Base-by-base conservation (phyloP, 2,797 vertebrate genomes). In the Pithecia hirsuta region DNA sequence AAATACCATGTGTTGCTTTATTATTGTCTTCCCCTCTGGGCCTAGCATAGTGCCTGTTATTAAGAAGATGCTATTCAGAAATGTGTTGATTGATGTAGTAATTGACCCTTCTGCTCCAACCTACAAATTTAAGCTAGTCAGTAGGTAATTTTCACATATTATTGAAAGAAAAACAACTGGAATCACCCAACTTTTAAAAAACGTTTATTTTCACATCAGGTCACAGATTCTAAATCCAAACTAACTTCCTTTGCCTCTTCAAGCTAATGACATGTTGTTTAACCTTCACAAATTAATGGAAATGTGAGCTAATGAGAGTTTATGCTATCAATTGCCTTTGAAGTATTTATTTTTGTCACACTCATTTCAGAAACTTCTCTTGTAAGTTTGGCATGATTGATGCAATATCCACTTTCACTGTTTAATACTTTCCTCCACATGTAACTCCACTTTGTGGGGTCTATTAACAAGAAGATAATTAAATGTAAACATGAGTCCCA, bases 381-480 rank as follows among this genome's bases (percentile, higher is more conserved):
- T 36, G 15, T 86, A 52, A 88, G 76, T 95, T 41, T 95, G 95
- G 67, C 41, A 10, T 96, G 72, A 92, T 41, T 74, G 33, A 11
- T 93, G 48, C 80, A 86, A 91, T 70, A 78, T 96, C 72, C 8
- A 82, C 22, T 96, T 95, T 92, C 22, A 10, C 44, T 48, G 30
- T 64, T 6, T 61, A 72, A 75, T 48, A 46, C 59, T 95, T 93
- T 88, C 83, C 78, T 84, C 78, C 26, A 82, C 89, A 7, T 39
- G 82, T 0, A 91, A 91, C 44, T 94, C 91, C 59, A 70, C 22
- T 59, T 81, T 91, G 19, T 86, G 17, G 83, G 28, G 33, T 93
- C 84, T 92, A 64, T 97, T 64, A 97, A 52, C 96, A 97, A 80
- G 76, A 92, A 95, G 36, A 97, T 96, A 97, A 93, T 0, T 96